phyloP scores from a whole-genome alignment of 53 echinoderm and acorn worm species.

The Arbacia lixula region DNA sequence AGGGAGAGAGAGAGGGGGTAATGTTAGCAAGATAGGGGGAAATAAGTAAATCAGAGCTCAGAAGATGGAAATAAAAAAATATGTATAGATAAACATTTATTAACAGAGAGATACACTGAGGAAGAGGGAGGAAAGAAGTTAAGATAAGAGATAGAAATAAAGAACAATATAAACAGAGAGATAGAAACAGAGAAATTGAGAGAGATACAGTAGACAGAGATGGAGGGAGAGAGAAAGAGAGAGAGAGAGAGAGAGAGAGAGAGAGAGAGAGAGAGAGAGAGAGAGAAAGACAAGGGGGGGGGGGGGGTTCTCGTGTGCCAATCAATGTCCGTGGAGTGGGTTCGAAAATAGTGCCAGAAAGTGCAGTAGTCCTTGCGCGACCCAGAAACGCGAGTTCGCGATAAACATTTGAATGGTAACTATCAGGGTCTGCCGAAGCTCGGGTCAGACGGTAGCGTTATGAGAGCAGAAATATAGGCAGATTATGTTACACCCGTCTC shows the following conservation, averaged over 20 bases:
- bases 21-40: not conserved
- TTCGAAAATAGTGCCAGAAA: constrained; percentile 51
- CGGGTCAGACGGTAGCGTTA: constrained; percentile 51
- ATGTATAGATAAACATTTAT: not conserved
- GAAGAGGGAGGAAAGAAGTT: not conserved
- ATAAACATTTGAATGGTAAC: constrained; percentile 54
- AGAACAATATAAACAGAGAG: not conserved
- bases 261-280: not conserved
- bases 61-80: not conserved
- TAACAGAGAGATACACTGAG: not conserved
- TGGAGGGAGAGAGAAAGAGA: not conserved
- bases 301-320: not conserved
- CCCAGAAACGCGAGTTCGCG: constrained; percentile 52
- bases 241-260: constrained; percentile 1
- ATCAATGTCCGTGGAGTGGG: constrained; percentile 45
- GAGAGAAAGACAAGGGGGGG: not conserved
- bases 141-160: not conserved
- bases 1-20: not conserved
- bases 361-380: constrained; percentile 58
- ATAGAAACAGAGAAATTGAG: not conserved
- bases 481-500: constrained; percentile 50
- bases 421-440: constrained; percentile 29
- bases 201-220: not conserved
- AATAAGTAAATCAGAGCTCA: not conserved
- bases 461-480: constrained; percentile 43